phyloP scores from a whole-genome alignment of 2,888 invertebrate species.

The Acleris laterana region DNA sequence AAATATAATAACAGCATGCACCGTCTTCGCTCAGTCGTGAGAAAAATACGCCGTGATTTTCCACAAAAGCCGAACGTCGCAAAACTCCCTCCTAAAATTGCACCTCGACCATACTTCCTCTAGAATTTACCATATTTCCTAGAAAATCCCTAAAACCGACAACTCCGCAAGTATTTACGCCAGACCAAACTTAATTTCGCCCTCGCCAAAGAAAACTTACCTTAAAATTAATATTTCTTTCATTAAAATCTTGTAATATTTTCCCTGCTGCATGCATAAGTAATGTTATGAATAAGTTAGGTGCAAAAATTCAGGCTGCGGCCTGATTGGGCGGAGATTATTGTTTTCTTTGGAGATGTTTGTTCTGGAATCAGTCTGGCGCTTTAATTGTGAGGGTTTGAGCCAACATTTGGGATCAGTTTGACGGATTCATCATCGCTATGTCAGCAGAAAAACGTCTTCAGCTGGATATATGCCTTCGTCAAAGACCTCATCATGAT shows the following conservation, averaged over 20 bases:
- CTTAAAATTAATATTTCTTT: conserved; percentile 85
- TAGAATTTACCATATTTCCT: conserved; percentile 11
- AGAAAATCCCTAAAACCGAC: conserved; percentile 18
- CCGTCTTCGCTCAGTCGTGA: conserved; percentile 1
- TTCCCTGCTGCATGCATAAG: conserved; percentile 85
- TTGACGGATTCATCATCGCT: conserved; percentile 10
- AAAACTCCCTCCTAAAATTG: conserved; percentile 6
- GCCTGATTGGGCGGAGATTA: conserved; percentile 42
- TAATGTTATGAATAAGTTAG: conserved; percentile 82
- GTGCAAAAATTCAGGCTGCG: conserved; percentile 69
- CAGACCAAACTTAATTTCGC: conserved; percentile 71
- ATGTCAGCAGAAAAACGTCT: too few species aligned
- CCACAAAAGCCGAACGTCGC: conserved; percentile 11
- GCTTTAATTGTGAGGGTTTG: conserved; percentile 52
- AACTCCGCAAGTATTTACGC: conserved; percentile 41
- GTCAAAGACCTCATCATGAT: too few species aligned
- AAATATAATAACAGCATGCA: too few species aligned
- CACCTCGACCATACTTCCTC: conserved; percentile 16
- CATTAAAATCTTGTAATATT: conserved; percentile 86
- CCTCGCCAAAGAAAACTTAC: conserved; percentile 79
- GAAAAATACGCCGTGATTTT: conserved; percentile 16
- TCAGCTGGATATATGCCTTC: too few species aligned
- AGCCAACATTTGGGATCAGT: conserved; percentile 45
- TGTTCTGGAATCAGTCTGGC: conserved; percentile 39
- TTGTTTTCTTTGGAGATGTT: conserved; percentile 46